phyloP scores from a whole-genome alignment of 1,140 invertebrate species.

The Lordiphosa collinella region DNA sequence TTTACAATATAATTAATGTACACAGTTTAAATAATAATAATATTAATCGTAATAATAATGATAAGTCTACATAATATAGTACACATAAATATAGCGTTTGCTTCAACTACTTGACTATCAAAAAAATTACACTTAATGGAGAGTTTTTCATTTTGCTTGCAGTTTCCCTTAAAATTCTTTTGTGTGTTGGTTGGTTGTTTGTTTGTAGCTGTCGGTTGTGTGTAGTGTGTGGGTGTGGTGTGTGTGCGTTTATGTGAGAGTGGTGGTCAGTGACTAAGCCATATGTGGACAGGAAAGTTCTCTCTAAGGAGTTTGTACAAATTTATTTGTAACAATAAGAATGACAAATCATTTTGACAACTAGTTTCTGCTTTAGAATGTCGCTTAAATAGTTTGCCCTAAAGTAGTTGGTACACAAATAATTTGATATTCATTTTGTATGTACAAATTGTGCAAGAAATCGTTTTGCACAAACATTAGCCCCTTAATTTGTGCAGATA shows the following conservation, averaged over 20 bases:
- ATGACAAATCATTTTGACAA: background rate
- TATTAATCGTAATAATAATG: constrained; percentile 48
- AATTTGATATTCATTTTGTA: background rate
- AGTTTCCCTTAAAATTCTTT: constrained; percentile 13
- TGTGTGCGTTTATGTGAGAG: constrained; percentile 7
- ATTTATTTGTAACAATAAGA: constrained; percentile 1
- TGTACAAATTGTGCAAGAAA: no score
- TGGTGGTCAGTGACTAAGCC: constrained; percentile 4
- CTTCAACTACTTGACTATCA: constrained; percentile 35
- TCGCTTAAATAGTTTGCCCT: constrained; percentile 1
- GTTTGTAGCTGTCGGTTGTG: constrained; percentile 11
- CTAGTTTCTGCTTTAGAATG: background rate
- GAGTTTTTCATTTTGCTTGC: constrained; percentile 25
- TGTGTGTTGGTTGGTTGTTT: constrained; percentile 18
- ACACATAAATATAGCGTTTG: constrained; percentile 56
- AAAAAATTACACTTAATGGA: constrained; percentile 71
- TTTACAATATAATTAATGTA: constrained; percentile 72
- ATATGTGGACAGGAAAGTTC: constrained; percentile 3
- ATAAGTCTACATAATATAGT: constrained; percentile 62
- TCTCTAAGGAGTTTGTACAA: background rate
- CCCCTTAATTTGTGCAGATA: background rate
- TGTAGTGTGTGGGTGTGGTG: constrained; percentile 13
- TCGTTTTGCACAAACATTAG: background rate
- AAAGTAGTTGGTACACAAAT: background rate
- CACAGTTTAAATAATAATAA: constrained; percentile 62